phyloP scores from a whole-genome alignment of 1,140 invertebrate species.

The Acromyrmex echinatior region DNA sequence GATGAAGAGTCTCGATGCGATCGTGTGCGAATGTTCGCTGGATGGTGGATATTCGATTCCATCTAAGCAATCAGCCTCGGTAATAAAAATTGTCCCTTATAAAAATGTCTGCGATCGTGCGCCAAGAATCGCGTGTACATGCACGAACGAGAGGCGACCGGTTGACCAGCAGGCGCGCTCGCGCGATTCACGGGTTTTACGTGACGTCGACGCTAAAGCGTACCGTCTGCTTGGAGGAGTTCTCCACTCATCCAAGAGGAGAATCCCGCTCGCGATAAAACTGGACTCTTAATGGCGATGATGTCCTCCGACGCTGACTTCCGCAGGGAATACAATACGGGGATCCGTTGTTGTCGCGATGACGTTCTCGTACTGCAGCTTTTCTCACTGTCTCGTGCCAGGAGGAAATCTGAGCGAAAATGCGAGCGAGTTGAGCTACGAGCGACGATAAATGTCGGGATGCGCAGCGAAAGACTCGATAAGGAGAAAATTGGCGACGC shows the following conservation, averaged over 20 bases:
- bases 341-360: conserved; percentile 17
- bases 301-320: neutral
- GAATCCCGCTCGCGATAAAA: conserved; percentile 44
- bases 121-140: conserved; percentile 2
- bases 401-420: conserved; percentile 34
- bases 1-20: conserved; percentile 47
- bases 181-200: conserved; percentile 54
- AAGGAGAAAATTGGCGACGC: neutral
- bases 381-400: neutral
- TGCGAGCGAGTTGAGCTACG: neutral
- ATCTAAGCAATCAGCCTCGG: conserved; percentile 27
- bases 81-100: conserved; percentile 27
- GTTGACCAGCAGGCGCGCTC: neutral
- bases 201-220: conserved; percentile 29
- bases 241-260: neutral
- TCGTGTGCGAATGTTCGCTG: conserved; percentile 13
- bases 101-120: conserved; percentile 31
- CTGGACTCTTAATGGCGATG: conserved; percentile 35
- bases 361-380: neutral
- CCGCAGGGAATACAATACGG: conserved; percentile 41
- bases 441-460: conserved; percentile 42
- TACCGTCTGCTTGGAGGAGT: neutral
- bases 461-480: neutral
- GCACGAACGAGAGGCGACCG: neutral
- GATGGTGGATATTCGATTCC: conserved; percentile 43